A percentile compares a stretch with the other conserved stretches of the same genome.
phyloP scores from a whole-genome alignment of 2,888 invertebrate genomes.

The Gerosis bhagava region DNA sequence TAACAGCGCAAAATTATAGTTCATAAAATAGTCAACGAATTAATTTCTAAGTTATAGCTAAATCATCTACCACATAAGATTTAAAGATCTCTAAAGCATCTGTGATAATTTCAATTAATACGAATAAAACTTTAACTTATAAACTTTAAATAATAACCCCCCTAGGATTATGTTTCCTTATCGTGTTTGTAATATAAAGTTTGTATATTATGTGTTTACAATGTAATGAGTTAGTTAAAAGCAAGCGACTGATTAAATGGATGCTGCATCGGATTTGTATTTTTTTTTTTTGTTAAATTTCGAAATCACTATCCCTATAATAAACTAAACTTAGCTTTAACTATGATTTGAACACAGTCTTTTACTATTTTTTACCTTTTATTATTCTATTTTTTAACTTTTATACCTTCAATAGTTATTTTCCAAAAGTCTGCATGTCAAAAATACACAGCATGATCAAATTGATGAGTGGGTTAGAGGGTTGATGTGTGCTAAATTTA shows the following conservation, averaged over 20 bases:
- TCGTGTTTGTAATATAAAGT: conserved; percentile 43
- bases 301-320: too few species aligned
- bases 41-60: conserved; percentile 48
- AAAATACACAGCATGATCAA: too few species aligned
- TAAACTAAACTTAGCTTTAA: too few species aligned
- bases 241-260: conserved; percentile 61
- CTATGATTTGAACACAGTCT: too few species aligned
- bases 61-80: conserved; percentile 72
- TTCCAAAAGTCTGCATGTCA: too few species aligned
- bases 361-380: too few species aligned
- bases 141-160: conserved; percentile 57
- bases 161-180: conserved; percentile 51
- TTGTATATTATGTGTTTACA: conserved; percentile 40
- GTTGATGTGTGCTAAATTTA: too few species aligned
- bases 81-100: conserved; percentile 79
- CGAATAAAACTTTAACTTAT: conserved; percentile 73
- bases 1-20: conserved; percentile 34
- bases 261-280: conserved; percentile 50
- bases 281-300: conserved; percentile 14
- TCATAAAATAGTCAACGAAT: conserved; percentile 35
- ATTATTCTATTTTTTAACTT: too few species aligned
- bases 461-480: too few species aligned
- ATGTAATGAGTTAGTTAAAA: conserved; percentile 38
- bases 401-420: too few species aligned
- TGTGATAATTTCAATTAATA: conserved; percentile 78